Percentiles rank a stretch among this genome's conserved stretches.
These are phyloP conservation scores for Drosophila limbata DNA, from an alignment of 2,888 invertebrate genomes.

Conservation along the genomic window DNA sequence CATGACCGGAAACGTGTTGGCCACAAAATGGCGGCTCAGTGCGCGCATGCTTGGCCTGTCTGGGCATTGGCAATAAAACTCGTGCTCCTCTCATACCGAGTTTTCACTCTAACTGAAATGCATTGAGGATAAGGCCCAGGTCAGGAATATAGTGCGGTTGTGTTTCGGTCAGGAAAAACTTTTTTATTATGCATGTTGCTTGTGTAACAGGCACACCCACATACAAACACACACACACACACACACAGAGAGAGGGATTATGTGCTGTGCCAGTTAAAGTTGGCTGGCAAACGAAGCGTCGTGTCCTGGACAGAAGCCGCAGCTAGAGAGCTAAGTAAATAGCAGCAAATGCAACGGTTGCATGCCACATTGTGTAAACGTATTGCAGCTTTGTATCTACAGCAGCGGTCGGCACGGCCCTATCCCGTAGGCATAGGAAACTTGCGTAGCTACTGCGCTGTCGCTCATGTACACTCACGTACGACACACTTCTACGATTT, in stretches of 20 bases:
- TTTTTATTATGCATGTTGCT: conserved; percentile 38
- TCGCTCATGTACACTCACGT: no score
- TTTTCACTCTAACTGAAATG: conserved; percentile 21
- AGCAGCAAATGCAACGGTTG: conserved; percentile 53
- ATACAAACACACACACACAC: conserved; percentile 8
- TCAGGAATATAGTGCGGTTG: conserved; percentile 21
- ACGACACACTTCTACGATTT: no score
- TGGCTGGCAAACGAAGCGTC: conserved; percentile 38
- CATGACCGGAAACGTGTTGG: conserved; percentile 55
- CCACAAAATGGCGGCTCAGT: conserved; percentile 54
- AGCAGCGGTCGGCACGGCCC: no score
- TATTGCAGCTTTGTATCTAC: conserved; percentile 8
- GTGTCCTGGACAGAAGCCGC: conserved; percentile 28
- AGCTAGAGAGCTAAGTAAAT: conserved; percentile 39
- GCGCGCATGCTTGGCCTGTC: conserved; percentile 38
- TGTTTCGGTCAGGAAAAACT: conserved; percentile 16
- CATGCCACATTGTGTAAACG: conserved; percentile 48
- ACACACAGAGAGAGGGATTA: conserved; percentile 10
- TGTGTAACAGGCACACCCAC: conserved; percentile 23
- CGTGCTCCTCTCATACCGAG: background rate
- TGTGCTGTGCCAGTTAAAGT: conserved; percentile 49
- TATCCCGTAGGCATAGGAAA: no score
- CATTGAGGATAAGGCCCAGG: conserved; percentile 36
- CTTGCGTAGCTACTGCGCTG: no score
- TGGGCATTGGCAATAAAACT: conserved; percentile 5